Conservation (phyloP, 2,113 vertebrate genomes). For the Cichladusa arquata region DNA sequence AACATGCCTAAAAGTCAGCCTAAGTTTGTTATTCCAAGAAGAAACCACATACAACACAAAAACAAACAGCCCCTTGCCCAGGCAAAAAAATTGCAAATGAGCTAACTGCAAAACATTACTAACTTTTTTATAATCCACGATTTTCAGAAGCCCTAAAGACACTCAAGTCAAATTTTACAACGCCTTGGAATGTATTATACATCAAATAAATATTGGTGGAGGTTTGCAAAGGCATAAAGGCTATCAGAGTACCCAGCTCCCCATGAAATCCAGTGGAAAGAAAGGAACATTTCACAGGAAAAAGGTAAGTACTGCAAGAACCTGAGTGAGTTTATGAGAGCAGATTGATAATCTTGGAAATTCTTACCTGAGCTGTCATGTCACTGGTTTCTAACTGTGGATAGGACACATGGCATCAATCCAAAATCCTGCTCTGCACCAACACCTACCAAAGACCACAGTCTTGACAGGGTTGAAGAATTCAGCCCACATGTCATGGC, state of each 20-base stretch:
- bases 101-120: not conserved
- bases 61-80: not conserved
- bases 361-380: not conserved
- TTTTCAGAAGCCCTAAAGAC: not conserved
- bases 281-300: not conserved
- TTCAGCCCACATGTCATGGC: accelerated
- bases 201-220: not conserved
- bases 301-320: not conserved
- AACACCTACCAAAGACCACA: not conserved
- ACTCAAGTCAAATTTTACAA: not conserved
- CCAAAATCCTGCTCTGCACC: not conserved
- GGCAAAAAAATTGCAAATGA: not conserved
- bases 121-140: not conserved
- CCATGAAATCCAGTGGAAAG: not conserved
- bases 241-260: not conserved
- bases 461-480: not conserved
- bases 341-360: not conserved
- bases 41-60: not conserved
- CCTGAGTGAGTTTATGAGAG: not conserved
- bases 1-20: not conserved
- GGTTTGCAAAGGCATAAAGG: not conserved
- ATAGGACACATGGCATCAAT: not conserved
- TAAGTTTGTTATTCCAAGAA: not conserved
- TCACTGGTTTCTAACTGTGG: not conserved
- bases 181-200: accelerated